Base-by-base conservation (phyloP, 2,888 invertebrate genomes). In the Syritta pipiens region DNA sequence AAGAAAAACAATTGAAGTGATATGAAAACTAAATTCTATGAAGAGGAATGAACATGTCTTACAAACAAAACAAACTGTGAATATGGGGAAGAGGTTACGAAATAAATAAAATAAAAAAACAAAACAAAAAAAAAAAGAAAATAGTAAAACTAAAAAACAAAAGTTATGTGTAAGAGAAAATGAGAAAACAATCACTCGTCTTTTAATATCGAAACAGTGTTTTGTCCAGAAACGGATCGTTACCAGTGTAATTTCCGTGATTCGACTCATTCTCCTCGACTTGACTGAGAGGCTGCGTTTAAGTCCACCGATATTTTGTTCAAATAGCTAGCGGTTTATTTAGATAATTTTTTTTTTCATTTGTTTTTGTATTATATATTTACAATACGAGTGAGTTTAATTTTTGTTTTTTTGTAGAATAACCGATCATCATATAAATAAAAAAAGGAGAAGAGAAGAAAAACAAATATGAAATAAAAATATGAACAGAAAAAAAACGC, bases 281-380 rank as follows among this genome's bases (percentile, higher is more conserved):
- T 92, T 92, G 86, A 91, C 91, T 84, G 94, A 93, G 84, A 95
- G 91, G 85, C 94, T 93, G 89, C 93, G 92, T 92, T 95, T 96
- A 89, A 96, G 91, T 87, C 95, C 94, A 88, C 92, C 93, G 90
- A 96, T 95, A 90, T 96, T 95, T 91, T 95, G 94, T 91, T 96
- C 95, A 94, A 95, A 96, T 86, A 95, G 91, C 93, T 94, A 92
- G 55, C 69, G 67, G 46, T 69, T 71, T 83, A 81, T 88, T 81
- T 59, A 59, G 19, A 7, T 37, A 37, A 17, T 17, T 69, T 69
- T 77, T 62, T 71, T 51, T 65, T 68, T 44, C 46, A 42, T 49
- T 49, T 42, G 24, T 62, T 60, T 22, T 30, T 60, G 67, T 53
- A 59, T 62, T 14, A 37, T 75, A 63, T 71, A 44, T 62, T 68